Base-by-base conservation (phyloP, 64 coral and sea anemone species). In the Dendronephthya gigantea region DNA sequence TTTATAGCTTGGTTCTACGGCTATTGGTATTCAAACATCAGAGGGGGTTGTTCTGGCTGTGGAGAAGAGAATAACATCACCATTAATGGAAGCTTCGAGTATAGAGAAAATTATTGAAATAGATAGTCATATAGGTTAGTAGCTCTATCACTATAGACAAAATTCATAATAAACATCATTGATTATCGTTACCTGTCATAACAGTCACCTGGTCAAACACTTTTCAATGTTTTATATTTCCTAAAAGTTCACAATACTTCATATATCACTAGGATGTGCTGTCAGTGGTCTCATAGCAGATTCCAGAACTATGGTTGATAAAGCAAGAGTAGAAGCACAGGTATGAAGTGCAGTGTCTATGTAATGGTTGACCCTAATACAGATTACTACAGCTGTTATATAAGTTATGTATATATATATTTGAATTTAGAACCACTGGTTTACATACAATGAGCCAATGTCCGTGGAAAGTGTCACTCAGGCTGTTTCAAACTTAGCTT, bases 71-170 rank as follows among this genome's bases (percentile, higher is more conserved):
- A 97, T 97, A 9, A 93, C 94, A 8, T 98, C 94, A 48, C 92
- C 94, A 28, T 85, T 98, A 33, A 98, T 98, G 94, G 94, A 98
- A 59, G 88, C 92, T 31, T 84, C 87, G 14, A 98, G 94, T 86
- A 92, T 98, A 15, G 92, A 98, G 68, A 98, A 98, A 89, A 98
- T 98, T 83, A 92, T 98, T 87, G 94, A 97, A 91, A 91, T 97
- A 40, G 94, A 97, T 50, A 90, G 92, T 75, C 94, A 97, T 75
- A 93, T 97, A 84, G 94, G 94, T 97, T 58, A 43, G 82, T 75
- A n/a, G n/a, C n/a, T n/a, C n/a, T n/a, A n/a, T n/a, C n/a, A n/a
- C n/a, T n/a, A n/a, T n/a, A n/a, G n/a, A n/a, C n/a, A n/a, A n/a
- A n/a, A n/a, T n/a, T 52, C 9, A 52, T 50, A 9, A 50, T 52